Percentiles rank a stretch among this genome's conserved stretches.
Evolutionary conservation across 2,113 vertebrate species (phyloP).

Genomic region (Puffinus mauretanicus): DNA sequence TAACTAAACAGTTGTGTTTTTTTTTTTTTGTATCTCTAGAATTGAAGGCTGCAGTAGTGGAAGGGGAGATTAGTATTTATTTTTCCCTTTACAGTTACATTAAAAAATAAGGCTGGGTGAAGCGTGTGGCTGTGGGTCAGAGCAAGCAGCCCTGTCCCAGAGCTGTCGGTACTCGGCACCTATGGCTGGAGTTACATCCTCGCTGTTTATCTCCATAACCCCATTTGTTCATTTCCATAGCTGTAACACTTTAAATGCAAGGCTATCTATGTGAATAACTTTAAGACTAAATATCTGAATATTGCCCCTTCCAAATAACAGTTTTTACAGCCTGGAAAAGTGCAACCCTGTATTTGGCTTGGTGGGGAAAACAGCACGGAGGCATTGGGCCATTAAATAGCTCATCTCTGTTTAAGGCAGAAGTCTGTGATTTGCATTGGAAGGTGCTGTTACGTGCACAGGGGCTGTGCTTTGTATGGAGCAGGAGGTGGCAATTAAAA

Average conservation of each 20-base stretch:
- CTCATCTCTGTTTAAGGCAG: neutral
- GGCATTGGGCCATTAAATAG: neutral
- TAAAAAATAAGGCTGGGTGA: neutral
- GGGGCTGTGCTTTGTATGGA: neutral
- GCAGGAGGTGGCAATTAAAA: neutral
- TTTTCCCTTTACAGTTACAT: neutral
- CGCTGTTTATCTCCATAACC: neutral
- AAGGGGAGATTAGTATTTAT: neutral
- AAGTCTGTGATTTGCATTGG: neutral
- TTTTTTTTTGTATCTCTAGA: accelerated
- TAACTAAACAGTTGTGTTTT: neutral
- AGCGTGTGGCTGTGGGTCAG: neutral
- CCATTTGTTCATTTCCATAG: neutral
- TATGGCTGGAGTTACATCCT: neutral
- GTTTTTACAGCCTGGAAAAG: neutral
- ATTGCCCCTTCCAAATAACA: neutral
- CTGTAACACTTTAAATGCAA: neutral
- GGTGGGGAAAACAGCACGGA: no score
- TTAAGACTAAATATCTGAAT: neutral
- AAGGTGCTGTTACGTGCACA: no score
- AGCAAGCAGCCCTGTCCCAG: neutral
- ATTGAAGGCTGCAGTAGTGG: neutral
- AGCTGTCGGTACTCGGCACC: accelerated
- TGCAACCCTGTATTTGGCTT: neutral
- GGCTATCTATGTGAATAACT: neutral